These are phyloP conservation scores for Crotalus helleri DNA, from an alignment of 2,113 vertebrate genomes.

Conservation along the genomic window DNA sequence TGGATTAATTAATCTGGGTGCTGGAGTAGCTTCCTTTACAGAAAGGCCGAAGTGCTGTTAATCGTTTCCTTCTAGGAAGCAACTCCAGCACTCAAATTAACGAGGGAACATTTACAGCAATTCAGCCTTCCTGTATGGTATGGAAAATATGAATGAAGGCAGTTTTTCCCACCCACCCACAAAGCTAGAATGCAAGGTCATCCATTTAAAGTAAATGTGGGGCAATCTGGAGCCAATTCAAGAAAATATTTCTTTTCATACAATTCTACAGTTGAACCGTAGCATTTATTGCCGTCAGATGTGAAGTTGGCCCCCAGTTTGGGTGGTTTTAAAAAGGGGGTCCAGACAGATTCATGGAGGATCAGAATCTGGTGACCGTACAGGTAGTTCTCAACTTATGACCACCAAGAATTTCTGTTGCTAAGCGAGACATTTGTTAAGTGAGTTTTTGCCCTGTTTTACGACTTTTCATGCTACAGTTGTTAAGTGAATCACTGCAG, in stretches of 20 bases:
- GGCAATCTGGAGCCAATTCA: not conserved
- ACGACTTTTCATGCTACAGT: not conserved
- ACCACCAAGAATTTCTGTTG: not conserved
- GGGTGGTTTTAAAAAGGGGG: not conserved
- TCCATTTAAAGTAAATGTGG: not conserved
- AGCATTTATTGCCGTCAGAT: not conserved
- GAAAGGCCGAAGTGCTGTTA: not conserved
- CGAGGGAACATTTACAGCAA: not conserved
- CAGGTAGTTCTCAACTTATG: not conserved
- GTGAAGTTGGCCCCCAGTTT: not conserved
- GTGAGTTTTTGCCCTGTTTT: not conserved
- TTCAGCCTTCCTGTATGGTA: not conserved
- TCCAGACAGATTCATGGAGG: not conserved
- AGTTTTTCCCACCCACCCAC: not conserved
- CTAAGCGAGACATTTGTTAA: not conserved
- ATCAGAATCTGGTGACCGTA: not conserved
- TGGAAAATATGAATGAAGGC: not conserved
- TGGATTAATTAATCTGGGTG: not conserved
- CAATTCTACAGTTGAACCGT: not conserved
- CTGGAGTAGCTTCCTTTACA: not conserved
- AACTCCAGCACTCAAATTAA: not conserved
- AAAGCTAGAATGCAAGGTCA: not conserved
- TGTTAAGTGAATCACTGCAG: not conserved
- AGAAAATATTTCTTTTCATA: not conserved
- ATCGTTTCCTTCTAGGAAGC: not conserved